Evolutionary conservation across 2,113 vertebrate species (phyloP).

Genomic region (Hiodon tergisus): DNA sequence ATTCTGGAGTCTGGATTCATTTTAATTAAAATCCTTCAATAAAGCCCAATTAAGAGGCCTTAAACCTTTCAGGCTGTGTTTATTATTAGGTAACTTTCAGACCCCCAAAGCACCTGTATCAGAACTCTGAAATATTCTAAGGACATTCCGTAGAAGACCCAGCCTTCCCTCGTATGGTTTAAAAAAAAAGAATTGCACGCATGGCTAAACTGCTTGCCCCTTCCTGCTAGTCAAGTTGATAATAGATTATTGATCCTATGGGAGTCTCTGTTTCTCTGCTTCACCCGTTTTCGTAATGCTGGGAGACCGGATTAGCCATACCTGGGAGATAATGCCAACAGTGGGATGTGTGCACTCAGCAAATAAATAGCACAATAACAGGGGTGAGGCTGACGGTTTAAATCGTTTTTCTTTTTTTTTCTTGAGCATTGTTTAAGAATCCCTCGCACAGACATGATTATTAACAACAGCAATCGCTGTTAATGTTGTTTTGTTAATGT

Average conservation of each 20-base stretch:
- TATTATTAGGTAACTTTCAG: background rate
- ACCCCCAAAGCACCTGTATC: background rate
- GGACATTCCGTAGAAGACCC: background rate
- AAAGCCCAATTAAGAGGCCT: background rate
- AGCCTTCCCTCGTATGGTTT: background rate
- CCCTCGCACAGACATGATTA: no score
- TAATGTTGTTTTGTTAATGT: no score
- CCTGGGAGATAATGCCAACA: no score
- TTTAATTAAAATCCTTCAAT: conserved; percentile 11
- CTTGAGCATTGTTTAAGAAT: no score
- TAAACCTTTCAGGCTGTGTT: background rate
- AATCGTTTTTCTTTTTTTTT: no score
- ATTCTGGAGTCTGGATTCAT: background rate
- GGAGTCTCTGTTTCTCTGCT: background rate
- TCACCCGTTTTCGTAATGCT: no score
- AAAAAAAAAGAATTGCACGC: background rate
- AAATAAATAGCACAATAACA: no score
- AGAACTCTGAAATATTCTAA: background rate
- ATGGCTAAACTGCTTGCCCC: background rate
- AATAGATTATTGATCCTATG: background rate
- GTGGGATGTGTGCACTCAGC: no score
- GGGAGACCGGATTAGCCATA: no score
- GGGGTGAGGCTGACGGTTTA: no score
- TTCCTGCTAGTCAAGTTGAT: background rate
- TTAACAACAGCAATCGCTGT: no score